Evolutionary conservation across 1,140 invertebrate species (phyloP), one percentile per base, ranked within the genome.

Genomic region (Sweltsa coloradensis): DNA sequence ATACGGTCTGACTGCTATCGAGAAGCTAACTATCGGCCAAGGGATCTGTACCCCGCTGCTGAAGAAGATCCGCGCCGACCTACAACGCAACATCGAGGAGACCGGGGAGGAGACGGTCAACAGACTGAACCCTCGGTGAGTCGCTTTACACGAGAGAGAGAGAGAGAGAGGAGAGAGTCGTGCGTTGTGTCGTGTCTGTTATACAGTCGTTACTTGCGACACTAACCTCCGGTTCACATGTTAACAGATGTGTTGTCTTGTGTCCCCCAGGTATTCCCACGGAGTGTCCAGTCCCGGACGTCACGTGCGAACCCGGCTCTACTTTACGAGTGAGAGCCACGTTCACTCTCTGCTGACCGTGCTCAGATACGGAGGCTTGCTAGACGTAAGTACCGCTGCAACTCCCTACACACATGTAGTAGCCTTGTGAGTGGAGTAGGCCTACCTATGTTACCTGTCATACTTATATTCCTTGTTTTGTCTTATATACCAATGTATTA

Each of bases 281-380:
- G 95, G 95, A 39, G 95, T 99, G 39, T 92, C 92, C 37, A 95
- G 93, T 64, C 96, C 96, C 39, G 91, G 95, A 40, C 73, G 97
- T 40, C 96, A 98, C 71, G 97, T 99, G 3, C 72, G 95, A 24
- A 97, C 95, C 1, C 75, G 97, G 11, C 71, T 99, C 3, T 99
- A 99, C 67, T 99, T 99, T 63, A 99, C 97, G 3, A 97, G 92
- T 64, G 97, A 99, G 71, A 96, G 91, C 64, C 97, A 99, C 69
- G 92, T 99, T 47, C 97, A 99, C 69, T 98, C 95, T 5, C 68
- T 99, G 44, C 74, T 99, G 36, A 98, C 93, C 7, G 89, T 98
- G 43, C 73, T 99, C 23, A 76, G 94, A 51, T 97, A 89, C 64
- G 96, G 96, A 26, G 90, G 87, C 24, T 69, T 99, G 37, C 73